Base-by-base conservation (phyloP, 2,888 invertebrate species). In the Nematopogon swammerdamellus region DNA sequence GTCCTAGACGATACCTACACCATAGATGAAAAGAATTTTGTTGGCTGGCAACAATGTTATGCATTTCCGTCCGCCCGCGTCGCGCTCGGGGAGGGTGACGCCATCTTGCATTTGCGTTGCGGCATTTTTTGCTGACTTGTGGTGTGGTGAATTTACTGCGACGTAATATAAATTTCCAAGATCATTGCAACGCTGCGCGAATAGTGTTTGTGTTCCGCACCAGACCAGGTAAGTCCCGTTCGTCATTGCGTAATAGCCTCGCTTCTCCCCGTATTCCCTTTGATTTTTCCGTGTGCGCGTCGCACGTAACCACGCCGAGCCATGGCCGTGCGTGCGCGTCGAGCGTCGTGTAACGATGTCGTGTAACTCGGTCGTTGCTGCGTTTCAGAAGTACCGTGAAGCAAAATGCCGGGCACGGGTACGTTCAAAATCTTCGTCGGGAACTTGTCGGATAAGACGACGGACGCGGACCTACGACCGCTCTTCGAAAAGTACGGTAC, bases 401-500 rank as follows among this genome's bases (percentile, higher is more conserved):
- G 70, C 73, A 80, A 70, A 74, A 92, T 92, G 92, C 92, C 92
- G 84, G 92, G 90, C 85, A 89, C 91, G 83, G 92, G 92, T 80
- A 93, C 93, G 66, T 93, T 92, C 85, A 96, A 96, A 85, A 91
- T 97, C 72, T 97, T 97, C 86, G 92, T 97, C 84, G 97, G 97
- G 70, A 97, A 97, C 82, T 86, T 97, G 64, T 89, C 93, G 80
- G 95, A 95, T 81, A 92, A 92, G 77, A 93, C 95, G 55, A 88
- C 91, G 63, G 88, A 89, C 80, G 84, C 87, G 72, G 88, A 91
- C 83, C 84, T 97, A 81, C 89, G 92, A 81, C 88, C 93, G 75
- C 82, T 97, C 60, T 98, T 98, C 83, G 95, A 95, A 81, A 95
- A 95, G 70, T 95, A 92, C 88, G 97, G 97, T 72, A 91, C 90